These are phyloP conservation scores for Cheirogaleus medius DNA, from an alignment of 2,113 vertebrate species.

Conservation along the genomic window DNA sequence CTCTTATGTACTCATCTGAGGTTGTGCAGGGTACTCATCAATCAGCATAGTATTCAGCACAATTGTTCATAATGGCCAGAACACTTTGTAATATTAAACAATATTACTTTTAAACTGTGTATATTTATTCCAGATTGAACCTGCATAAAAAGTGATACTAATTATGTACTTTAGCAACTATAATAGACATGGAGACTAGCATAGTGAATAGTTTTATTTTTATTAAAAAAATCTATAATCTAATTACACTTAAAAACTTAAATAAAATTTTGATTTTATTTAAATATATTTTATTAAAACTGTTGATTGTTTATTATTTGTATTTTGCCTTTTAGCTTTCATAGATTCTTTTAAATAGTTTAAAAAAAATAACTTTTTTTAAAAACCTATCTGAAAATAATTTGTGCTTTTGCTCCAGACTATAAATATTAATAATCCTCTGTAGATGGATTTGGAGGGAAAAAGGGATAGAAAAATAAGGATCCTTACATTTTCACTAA, in stretches of 20 bases:
- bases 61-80: background rate
- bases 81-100: background rate
- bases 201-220: background rate
- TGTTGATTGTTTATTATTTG: background rate
- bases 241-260: background rate
- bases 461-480: background rate
- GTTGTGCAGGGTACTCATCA: background rate
- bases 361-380: background rate
- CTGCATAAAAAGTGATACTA: background rate
- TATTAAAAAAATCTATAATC: background rate
- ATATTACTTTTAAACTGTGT: background rate
- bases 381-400: background rate
- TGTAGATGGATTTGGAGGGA: background rate
- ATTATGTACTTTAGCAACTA: background rate
- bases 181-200: background rate
- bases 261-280: background rate
- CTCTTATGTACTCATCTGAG: background rate
- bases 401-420: background rate
- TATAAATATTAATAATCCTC: background rate
- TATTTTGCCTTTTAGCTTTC: background rate
- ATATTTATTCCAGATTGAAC: background rate
- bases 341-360: background rate
- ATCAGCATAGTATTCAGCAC: background rate
- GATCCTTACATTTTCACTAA: background rate
- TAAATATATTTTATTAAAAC: background rate